Percentiles rank a stretch among this genome's conserved stretches.
Conservation (phyloP, 2,797 vertebrate species). For the Apogon hyalosoma region DNA sequence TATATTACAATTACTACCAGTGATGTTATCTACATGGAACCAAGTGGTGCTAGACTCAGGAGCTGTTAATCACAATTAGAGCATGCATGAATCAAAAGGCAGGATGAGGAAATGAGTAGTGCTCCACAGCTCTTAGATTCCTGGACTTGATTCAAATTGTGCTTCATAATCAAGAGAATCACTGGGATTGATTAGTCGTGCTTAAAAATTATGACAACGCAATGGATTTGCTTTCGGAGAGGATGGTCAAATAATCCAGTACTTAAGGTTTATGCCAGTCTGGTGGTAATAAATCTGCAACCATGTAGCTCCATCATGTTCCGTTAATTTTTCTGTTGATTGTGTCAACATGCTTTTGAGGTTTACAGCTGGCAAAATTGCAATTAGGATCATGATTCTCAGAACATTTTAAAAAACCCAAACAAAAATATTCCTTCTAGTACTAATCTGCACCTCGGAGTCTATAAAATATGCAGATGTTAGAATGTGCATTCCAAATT, state of each 20-base stretch:
- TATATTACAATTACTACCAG: conserved; percentile 22
- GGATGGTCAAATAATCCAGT: background rate
- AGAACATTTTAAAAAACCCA: conserved; percentile 25
- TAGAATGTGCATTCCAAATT: background rate
- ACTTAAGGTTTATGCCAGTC: conserved; percentile 13
- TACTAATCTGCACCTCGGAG: background rate
- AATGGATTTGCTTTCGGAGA: conserved; percentile 12
- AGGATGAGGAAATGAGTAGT: conserved; percentile 18
- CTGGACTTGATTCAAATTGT: conserved; percentile 18
- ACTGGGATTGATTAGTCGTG: conserved; percentile 20
- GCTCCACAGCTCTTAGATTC: conserved; percentile 6
- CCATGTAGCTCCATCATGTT: conserved; percentile 14
- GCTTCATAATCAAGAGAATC: conserved; percentile 21
- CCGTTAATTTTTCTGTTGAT: conserved; percentile 27
- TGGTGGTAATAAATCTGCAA: conserved; percentile 4
- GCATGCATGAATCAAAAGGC: conserved; percentile 40
- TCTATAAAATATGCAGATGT: conserved; percentile 25
- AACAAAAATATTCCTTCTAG: conserved; percentile 4
- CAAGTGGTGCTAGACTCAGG: conserved; percentile 35
- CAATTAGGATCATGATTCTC: conserved; percentile 36
- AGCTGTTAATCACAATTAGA: conserved; percentile 41
- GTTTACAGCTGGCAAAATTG: conserved; percentile 10
- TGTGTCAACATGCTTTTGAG: conserved; percentile 19
- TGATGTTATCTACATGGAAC: conserved; percentile 42
- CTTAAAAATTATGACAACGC: conserved; percentile 21